phyloP scores from a whole-genome alignment of 2,113 vertebrate genomes.

The Campylomormyrus numenius region DNA sequence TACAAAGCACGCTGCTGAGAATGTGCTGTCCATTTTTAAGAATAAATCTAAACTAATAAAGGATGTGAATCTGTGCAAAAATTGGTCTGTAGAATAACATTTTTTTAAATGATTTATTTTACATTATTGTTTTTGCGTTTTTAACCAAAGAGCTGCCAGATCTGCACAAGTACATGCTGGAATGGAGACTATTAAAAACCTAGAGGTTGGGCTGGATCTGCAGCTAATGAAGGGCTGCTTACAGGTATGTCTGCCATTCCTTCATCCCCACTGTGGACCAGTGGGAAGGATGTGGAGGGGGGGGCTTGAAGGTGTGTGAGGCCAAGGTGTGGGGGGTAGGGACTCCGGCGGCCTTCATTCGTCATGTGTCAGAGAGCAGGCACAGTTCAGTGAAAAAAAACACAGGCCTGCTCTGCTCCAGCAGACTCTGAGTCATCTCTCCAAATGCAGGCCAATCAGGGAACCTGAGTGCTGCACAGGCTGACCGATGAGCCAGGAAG shows the following conservation, averaged over 20 bases:
- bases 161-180: neutral
- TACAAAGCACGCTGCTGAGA: neutral
- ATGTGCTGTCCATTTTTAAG: neutral
- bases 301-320: neutral
- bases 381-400: slow-evolving; percentile 23
- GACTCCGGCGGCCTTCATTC: neutral
- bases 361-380: slow-evolving; percentile 16
- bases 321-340: neutral
- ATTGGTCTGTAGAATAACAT: neutral
- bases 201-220: neutral
- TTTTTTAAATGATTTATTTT: neutral
- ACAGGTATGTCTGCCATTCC: neutral
- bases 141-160: neutral
- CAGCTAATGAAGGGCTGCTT: neutral
- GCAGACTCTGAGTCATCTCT: neutral
- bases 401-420: slow-evolving; percentile 14
- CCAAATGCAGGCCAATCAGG: neutral
- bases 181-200: neutral
- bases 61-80: neutral
- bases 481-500: neutral
- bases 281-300: neutral
- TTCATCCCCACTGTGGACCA: neutral
- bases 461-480: neutral
- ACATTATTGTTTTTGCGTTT: neutral
- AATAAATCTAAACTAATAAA: neutral